Evolutionary conservation across 2,888 invertebrate species (phyloP), one percentile per base, ranked within the genome.

Genomic region (Spicauda simplicius): DNA sequence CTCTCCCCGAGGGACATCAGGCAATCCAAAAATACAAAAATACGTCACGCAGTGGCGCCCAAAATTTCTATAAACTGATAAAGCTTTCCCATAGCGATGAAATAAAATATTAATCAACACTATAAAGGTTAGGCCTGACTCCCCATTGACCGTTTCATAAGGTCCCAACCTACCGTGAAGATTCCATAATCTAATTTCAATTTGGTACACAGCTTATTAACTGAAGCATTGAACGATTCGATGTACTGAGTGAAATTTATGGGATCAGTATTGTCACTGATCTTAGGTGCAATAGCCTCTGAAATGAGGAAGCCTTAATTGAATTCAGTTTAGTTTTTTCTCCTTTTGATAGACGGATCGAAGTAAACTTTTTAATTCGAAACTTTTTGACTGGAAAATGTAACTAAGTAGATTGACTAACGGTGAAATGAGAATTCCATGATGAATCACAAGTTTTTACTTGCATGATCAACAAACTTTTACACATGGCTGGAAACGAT

Each of bases 61-160:
- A 76, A 67, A n/a, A 73, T 74, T 73, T 73, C 72, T 77, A 79
- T 76, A 73, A 68, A 68, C 60, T 67, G 63, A 69, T 69, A 74
- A 73, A 73, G 73, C 76, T 80, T 86, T 90, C 88, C 87, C 86
- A 90, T 86, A 85, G 84, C 82, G 80, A 79, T 74, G 74, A 82
- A 85, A 82, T 79, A 70, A 82, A 87, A 89, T 89, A 86, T 88
- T 90, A 91, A 91, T 90, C 90, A 88, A 81, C 76, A 70, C 58
- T 74, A 85, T 83, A 87, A 87, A 86, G 83, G 80, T 82, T 72
- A 72, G 69, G 72, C 74, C 81, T 85, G 90, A 85, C 87, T 86
- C 88, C 89, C 91, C 90, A 91, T 88, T 83, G 91, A 87, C 87
- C 83, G 79, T 88, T 87, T 87, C 88, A 90, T 90, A 83, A 90